Evolutionary conservation across 2,888 invertebrate species (phyloP), one percentile per base, ranked within the genome.

Genomic region (Doris montereyensis): DNA sequence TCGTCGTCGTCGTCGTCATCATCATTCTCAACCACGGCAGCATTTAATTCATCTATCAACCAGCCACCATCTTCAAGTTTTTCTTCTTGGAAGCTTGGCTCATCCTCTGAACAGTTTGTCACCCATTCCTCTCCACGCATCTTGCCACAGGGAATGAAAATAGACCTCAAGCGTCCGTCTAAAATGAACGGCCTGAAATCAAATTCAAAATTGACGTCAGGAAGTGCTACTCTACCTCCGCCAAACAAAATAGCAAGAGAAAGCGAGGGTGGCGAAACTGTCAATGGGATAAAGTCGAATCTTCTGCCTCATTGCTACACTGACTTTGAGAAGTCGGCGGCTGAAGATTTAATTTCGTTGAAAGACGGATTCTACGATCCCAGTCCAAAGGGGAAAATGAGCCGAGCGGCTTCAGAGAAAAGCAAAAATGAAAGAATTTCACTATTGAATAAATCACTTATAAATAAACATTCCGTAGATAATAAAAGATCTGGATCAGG

Each of bases 141-240:
- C 60, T 35, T 79, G n/a, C 79, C 79, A 13, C 75, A 70, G n/a
- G 79, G 79, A 5, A 79, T 41, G 28, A 79, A 79, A 30, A 79
- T 79, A 34, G 79, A 79, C 60, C 73, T 79, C 1, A 79, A 79
- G 26, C 68, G 71, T 34, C 70, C 75, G 1, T 30, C 75, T 13
- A 75, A 60, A n/a, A 1, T 26, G 8, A 78, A 73, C 52, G 78
- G 78, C n/a, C 3, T 78, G 13, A 78, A 78, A 10, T 17, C 21
- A 1, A 68, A 41, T 10, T 17, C 65, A 5, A 79, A 30, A 57
- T 21, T 58, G 0, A 5, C 17, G 52, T 10, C 17, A 10, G 52
- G 8, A 5, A 5, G 17, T 10, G 8, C 5, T 10, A 5, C 5
- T 10, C 5, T 10, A 5, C 8, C 52, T 41, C 52, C 5, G 17